Base-by-base conservation (phyloP, 2,888 invertebrate species). In the Torymus auratus region DNA sequence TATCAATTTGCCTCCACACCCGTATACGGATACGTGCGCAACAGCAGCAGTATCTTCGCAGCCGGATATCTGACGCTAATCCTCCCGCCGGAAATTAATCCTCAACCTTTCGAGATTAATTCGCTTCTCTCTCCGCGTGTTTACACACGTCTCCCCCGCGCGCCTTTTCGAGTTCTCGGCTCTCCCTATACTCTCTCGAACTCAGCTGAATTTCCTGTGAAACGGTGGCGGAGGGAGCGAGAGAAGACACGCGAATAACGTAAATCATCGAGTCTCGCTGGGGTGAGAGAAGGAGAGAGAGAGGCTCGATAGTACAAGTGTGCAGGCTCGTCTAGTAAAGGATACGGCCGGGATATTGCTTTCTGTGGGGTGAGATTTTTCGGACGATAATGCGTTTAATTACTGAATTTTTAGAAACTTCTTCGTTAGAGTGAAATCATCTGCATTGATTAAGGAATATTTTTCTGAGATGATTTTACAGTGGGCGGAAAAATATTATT, bases 81-180 rank as follows among this genome's bases (percentile, higher is more conserved):
- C 85, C 85, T 80, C 74, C 41, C 55, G 82, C 85, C 86, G 85
- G 85, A 86, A 87, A 88, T 88, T 87, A 88, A 87, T 87, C 85
- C 84, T 83, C 84, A 82, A 79, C 84, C 83, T 87, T 85, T 85
- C 80, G 68, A 84, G 86, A 88, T 86, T 84, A 84, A 84, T 85
- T 85, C 82, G 82, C 69, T 41, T 41, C 41, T 41, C 41, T 41
- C 67, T 68, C 76, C 41, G 17, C 71, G 50, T 73, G 73, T 73
- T 61, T 73, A 61, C 78, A 61, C 68, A 28, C 55, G 60, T 56
- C 41, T 41, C 41, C 41, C 41, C 41, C 41, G 41, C 41, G 41
- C 41, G 41, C 41, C 41, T 41, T 41, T 41, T 41, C 41, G 41
- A 41, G 41, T 41, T 41, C 41, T 41, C 20, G 11, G 68, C 75